Evolutionary conservation across 2,888 invertebrate genomes (phyloP), one percentile per base, ranked within the genome.

Genomic region (Xestia ashworthii): DNA sequence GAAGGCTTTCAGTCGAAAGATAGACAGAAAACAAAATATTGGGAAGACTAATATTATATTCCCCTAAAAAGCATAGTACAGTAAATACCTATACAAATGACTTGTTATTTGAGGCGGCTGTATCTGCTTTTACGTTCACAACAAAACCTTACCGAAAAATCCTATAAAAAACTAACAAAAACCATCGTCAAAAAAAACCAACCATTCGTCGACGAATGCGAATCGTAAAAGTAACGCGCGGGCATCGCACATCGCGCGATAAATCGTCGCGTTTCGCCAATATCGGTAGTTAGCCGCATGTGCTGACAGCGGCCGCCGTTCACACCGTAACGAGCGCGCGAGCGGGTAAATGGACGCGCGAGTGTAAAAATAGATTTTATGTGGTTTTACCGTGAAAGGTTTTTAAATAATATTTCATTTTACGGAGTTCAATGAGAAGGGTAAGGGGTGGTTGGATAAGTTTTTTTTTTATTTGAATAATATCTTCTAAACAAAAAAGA

Each of bases 251-350:
- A 78, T 78, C 80, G 74, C 67, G 64, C 85, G 75, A 87, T 88
- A 88, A 87, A 88, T 88, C 82, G 83, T 73, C 44, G 64, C 84
- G 76, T 78, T 85, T 78, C 81, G 80, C 83, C 76, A 78, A 88
- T 88, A 85, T 80, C 85, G 88, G 79, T 71, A 80, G 82, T 78
- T 82, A 83, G 80, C 76, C 73, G 81, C 85, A 84, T 82, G 77
- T 88, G 88, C 73, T 74, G 88, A 83, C 84, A 78, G 78, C 62
- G 76, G 72, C 66, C 69, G 71, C 64, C 73, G 25, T 44, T 80
- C 68, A 85, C 81, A 89, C 85, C 71, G 71, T 67, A 77, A 62
- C 78, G 71, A 75, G 32, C 72, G 12, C 22, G n/a, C 78, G 71
- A 75, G 32, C 72, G 12, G 25, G n/a, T 22, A 50, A 78, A 80